Evolutionary conservation across 2,888 invertebrate genomes (phyloP), one percentile per base, ranked within the genome.

Genomic region (Aphelenchoides bicaudatus): DNA sequence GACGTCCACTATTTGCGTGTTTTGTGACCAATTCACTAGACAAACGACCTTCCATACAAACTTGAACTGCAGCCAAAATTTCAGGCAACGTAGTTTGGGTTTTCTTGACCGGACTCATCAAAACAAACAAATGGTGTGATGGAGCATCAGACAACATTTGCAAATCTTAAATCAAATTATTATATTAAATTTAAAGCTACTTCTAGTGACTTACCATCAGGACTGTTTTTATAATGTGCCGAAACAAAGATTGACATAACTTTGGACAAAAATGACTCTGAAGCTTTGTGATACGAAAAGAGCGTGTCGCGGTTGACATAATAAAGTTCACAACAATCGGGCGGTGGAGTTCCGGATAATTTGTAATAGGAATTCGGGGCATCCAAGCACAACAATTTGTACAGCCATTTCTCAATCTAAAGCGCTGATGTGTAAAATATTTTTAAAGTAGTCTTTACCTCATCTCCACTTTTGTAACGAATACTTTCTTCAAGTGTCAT

Each of bases 171-270:
- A 1, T 19, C 13, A 23, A 54, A 49, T 25, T n/a, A 8, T 68
- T 68, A 58, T 0, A 98, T 96, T 16, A 98, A 96, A 82, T 99
- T 98, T 13, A 94, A 91, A 83, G 99, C 85, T 85, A 98, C 87
- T 83, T 98, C 65, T 3, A 67, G 34, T n/a, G n/a, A n/a, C n/a
- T n/a, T n/a, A 83, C 99, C 98, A 82, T 99, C 94, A 0, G 98
- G 98, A 57, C 90, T 90, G 83, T 98, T 99, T 87, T 96, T 98
- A 80, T 99, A 98, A 83, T 98, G 98, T 4, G 96, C 94, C 0
- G 98, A 87, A 0, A 96, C 96, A 79, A 91, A 94, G 39, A 99
- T 86, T 13, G 91, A 86, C 67, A 98, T 90, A 8, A 99, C 80
- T 59, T 90, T 84, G 72, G 94, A 92, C 8, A 99, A 83, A 81